These are phyloP conservation scores for Mustelus asterias DNA, from an alignment of 2,113 vertebrate species.

Conservation along the genomic window DNA sequence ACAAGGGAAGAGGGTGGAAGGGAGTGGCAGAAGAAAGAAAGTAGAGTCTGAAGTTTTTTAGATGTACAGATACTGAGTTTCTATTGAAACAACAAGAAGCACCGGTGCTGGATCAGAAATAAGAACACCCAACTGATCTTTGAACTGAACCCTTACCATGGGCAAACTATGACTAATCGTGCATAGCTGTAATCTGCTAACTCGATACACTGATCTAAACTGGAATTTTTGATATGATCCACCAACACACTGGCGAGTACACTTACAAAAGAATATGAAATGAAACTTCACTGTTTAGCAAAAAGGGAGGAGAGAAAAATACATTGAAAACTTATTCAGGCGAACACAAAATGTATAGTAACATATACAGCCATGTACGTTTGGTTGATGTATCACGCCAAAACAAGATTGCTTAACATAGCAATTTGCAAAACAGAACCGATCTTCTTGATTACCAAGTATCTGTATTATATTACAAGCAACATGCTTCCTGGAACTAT, in stretches of 20 bases:
- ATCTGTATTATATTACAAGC: not conserved
- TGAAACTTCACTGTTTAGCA: not conserved
- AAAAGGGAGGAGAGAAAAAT: not conserved
- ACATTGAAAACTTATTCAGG: too few relatives aligned
- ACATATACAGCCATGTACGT: not conserved
- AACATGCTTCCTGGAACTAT: not conserved
- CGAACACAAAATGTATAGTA: too few relatives aligned
- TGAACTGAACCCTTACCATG: not conserved
- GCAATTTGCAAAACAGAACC: not conserved
- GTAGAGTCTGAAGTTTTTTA: too few relatives aligned
- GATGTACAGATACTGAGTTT: not conserved
- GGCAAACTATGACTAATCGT: not conserved
- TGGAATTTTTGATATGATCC: not conserved
- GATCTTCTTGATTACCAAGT: not conserved
- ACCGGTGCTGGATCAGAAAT: not conserved
- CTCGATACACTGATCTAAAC: not conserved
- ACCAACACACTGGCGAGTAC: not conserved
- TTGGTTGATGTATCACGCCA: too few relatives aligned
- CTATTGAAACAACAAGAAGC: not conserved
- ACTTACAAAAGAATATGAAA: not conserved
- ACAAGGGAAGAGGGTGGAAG: not conserved
- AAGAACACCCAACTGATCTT: not conserved
- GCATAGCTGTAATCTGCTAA: not conserved
- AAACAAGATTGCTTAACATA: not conserved
- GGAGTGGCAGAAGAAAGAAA: not conserved